phyloP scores from a whole-genome alignment of 2,888 invertebrate species.

The Rhogogaster chlorosoma region DNA sequence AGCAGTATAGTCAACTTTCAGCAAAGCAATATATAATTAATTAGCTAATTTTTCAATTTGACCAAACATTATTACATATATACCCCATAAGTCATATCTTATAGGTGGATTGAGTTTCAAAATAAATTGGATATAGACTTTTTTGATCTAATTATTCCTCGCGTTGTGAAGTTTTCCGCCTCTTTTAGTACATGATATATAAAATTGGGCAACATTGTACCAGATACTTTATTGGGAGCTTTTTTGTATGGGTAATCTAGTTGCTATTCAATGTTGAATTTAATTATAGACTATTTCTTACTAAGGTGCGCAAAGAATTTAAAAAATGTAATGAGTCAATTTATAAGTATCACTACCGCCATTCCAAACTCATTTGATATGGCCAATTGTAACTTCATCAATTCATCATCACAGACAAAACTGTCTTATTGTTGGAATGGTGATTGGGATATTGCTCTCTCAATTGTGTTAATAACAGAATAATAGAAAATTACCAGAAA shows the following conservation, averaged over 20 bases:
- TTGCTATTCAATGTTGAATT: conserved; percentile 10
- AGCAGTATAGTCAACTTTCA: conserved; percentile 6
- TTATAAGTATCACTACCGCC: conserved; percentile 25
- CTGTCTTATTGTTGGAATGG: conserved; percentile 6
- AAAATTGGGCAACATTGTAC: conserved; percentile 44
- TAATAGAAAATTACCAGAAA: conserved; percentile 38
- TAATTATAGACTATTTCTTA: conserved; percentile 27
- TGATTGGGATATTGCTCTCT: conserved; percentile 47
- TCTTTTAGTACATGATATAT: conserved; percentile 39
- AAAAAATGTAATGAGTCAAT: conserved; percentile 37
- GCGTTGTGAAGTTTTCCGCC: neutral
- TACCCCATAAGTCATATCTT: conserved; percentile 21
- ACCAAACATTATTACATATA: conserved; percentile 38
- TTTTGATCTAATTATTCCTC: neutral
- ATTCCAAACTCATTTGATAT: conserved; percentile 16
- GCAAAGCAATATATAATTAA: conserved; percentile 39
- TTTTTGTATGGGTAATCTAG: conserved; percentile 18
- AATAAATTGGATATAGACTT: neutral
- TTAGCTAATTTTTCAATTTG: conserved; percentile 30
- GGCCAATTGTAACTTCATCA: neutral
- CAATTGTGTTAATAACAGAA: conserved; percentile 39
- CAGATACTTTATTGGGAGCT: conserved; percentile 19
- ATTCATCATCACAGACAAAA: neutral
- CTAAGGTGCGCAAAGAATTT: conserved; percentile 45
- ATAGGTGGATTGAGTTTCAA: neutral